Conservation (phyloP, 1,140 invertebrate genomes). For the Heterodera carotae region DNA sequence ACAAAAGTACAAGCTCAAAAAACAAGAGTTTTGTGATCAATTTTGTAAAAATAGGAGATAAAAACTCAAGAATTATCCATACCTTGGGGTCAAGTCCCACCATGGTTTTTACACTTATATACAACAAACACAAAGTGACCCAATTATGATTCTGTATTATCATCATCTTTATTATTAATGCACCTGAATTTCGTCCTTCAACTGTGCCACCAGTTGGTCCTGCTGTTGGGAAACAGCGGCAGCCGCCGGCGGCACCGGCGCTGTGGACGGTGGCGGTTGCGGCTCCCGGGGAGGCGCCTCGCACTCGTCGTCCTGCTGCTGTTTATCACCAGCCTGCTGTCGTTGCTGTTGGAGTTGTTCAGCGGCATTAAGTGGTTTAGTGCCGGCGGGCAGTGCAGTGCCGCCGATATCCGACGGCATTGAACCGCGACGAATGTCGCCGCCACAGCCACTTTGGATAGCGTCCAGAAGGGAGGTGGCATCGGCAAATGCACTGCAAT, state of each 20-base stretch:
- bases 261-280: not conserved
- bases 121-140: too few species aligned
- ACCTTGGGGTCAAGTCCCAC: too few species aligned
- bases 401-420: not conserved
- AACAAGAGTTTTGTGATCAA: too few species aligned
- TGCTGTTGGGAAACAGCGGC: not conserved
- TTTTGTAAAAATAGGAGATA: too few species aligned
- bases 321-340: not conserved
- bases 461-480: conserved; percentile 1
- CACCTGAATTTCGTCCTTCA: conserved; percentile 77
- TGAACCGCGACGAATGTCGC: too few species aligned
- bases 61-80: too few species aligned
- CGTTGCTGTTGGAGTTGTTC: too few species aligned
- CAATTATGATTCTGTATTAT: too few species aligned
- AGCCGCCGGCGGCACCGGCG: not conserved
- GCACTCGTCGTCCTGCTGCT: conserved; percentile 11
- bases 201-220: conserved; percentile 73
- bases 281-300: conserved; percentile 23
- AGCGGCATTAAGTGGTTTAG: too few species aligned
- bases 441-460: not conserved
- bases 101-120: too few species aligned
- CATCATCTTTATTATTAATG: too few species aligned
- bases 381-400: not conserved
- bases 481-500: conserved; percentile 22
- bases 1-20: too few species aligned